Conservation (phyloP, 2,888 invertebrate genomes). For the Reticulitermes lucifugus region DNA sequence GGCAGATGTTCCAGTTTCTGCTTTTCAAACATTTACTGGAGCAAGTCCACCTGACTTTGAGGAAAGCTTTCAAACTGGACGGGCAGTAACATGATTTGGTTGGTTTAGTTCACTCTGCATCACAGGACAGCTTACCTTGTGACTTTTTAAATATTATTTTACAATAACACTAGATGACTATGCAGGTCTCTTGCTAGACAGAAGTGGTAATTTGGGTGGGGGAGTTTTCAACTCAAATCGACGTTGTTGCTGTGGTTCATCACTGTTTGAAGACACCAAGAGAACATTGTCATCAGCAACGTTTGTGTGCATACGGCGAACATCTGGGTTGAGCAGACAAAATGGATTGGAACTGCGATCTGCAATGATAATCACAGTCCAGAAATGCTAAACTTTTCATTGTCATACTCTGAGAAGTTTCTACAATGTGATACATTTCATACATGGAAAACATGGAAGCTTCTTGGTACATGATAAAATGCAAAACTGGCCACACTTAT, state of each 20-base stretch:
- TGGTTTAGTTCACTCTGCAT: not conserved
- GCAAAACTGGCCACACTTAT: no score
- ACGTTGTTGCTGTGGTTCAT: conserved; percentile 34
- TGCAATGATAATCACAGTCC: conserved; percentile 31
- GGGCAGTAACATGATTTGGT: not conserved
- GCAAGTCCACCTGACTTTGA: not conserved
- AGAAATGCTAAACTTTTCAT: no score
- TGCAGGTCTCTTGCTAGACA: conserved; percentile 23
- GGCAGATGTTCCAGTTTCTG: not conserved
- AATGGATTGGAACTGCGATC: conserved; percentile 54
- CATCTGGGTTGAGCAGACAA: conserved; percentile 52
- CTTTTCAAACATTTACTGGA: not conserved
- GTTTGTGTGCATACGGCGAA: conserved; percentile 48
- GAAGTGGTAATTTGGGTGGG: conserved; percentile 22
- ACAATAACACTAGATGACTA: not conserved
- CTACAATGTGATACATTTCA: no score
- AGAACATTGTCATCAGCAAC: conserved; percentile 52
- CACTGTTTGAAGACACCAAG: conserved; percentile 49
- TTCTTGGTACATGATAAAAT: no score
- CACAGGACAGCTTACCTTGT: not conserved
- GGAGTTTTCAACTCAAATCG: conserved; percentile 36
- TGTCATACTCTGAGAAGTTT: no score
- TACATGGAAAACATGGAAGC: no score
- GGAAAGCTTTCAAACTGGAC: not conserved
- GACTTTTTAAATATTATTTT: not conserved